Evolutionary conservation across 2,797 vertebrate species (phyloP).

Genomic region (Chrysocyon brachyurus): DNA sequence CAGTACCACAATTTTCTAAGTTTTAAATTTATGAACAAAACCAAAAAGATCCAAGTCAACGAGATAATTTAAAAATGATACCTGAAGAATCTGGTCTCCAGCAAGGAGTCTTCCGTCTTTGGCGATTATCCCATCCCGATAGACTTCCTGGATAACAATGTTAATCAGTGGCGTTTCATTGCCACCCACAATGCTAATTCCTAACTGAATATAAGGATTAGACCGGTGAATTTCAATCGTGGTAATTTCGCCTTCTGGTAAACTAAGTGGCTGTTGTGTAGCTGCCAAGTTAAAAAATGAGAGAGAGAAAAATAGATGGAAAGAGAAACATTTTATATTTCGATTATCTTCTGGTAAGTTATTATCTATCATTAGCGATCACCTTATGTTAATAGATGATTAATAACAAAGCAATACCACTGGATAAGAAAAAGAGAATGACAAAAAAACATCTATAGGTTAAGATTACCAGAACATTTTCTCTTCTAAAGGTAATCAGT

Average conservation of each 20-base stretch:
- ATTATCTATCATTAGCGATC: neutral
- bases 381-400: neutral
- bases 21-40: constrained; percentile 68
- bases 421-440: neutral
- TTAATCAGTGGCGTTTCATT: constrained; percentile 99
- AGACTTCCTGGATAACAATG: constrained; percentile 99
- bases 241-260: constrained; percentile 99
- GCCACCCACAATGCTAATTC: constrained; percentile 98
- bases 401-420: neutral
- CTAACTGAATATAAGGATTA: constrained; percentile 97
- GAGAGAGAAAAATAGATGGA: constrained; percentile 71
- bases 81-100: constrained; percentile 99
- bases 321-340: constrained; percentile 76
- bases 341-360: constrained; percentile 72
- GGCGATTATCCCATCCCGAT: constrained; percentile 97
- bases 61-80: constrained; percentile 85
- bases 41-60: constrained; percentile 68
- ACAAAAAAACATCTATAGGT: neutral
- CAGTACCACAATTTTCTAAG: constrained; percentile 53
- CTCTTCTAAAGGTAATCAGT: neutral
- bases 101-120: constrained; percentile 97
- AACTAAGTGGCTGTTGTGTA: constrained; percentile 94
- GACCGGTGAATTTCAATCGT: constrained; percentile 97
- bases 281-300: constrained; percentile 89
- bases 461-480: constrained; percentile 5